A percentile compares a stretch with the other conserved stretches of the same genome.
phyloP scores from a whole-genome alignment of 2,888 invertebrate genomes.

The Acleris emargana region DNA sequence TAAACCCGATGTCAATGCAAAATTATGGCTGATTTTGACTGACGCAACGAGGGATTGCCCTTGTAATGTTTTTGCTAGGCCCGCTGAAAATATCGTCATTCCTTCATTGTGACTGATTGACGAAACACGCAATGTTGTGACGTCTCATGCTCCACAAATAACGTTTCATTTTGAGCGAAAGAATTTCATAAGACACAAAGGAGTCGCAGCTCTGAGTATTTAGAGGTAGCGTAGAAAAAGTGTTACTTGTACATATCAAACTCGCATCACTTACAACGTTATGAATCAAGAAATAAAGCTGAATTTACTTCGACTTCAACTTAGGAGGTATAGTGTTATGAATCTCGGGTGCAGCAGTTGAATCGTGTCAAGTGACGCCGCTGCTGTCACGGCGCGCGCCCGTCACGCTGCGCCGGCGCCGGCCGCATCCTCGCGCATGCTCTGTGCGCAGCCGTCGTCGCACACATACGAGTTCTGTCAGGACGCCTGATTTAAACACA shows the following conservation, averaged over 20 bases:
- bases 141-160: neutral
- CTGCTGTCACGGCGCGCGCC: slow-evolving; percentile 53
- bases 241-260: too few relatives aligned
- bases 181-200: slow-evolving; percentile 7
- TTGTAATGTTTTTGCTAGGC: too few relatives aligned
- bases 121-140: slow-evolving; percentile 1
- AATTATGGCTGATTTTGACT: too few relatives aligned
- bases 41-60: too few relatives aligned
- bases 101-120: neutral
- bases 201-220: neutral
- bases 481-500: too few relatives aligned
- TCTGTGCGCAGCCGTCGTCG: neutral
- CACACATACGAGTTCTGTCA: neutral
- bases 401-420: slow-evolving; percentile 61
- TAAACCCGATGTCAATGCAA: too few relatives aligned
- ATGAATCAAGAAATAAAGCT: too few relatives aligned
- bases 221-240: neutral
- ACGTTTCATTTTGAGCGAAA: neutral
- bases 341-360: neutral
- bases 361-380: slow-evolving; percentile 44
- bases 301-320: too few relatives aligned
- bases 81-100: too few relatives aligned
- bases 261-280: too few relatives aligned
- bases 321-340: too few relatives aligned
- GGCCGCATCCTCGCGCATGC: slow-evolving; percentile 31